phyloP scores from a whole-genome alignment of 2,797 vertebrate genomes.

The Varecia variegata region DNA sequence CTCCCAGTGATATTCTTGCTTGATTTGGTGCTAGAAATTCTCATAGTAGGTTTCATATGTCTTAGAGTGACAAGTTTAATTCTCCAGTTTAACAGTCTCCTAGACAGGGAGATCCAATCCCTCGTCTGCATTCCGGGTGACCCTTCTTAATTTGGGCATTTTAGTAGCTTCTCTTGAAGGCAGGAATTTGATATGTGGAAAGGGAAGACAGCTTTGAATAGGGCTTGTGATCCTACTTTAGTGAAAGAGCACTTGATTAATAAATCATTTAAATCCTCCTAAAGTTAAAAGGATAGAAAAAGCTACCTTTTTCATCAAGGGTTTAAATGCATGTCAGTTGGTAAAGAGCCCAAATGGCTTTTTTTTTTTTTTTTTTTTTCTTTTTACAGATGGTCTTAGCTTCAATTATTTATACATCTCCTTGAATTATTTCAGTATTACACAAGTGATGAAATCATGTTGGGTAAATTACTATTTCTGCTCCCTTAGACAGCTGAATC shows the following conservation, averaged over 20 bases:
- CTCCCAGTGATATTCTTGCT: not conserved
- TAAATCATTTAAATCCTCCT: constrained; percentile 14
- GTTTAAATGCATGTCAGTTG: constrained; percentile 46
- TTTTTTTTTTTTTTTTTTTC: constrained; percentile 29
- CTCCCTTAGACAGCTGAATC: not conserved
- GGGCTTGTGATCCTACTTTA: not conserved
- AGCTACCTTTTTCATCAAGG: not conserved
- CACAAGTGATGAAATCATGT: constrained; percentile 21
- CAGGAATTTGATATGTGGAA: not conserved
- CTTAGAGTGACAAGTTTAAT: not conserved
- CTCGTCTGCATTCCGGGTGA: not conserved
- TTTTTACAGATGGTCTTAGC: not conserved
- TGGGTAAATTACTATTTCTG: constrained; percentile 35
- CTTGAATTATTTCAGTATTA: constrained; percentile 54
- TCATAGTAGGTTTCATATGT: not conserved
- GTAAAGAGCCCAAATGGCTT: constrained; percentile 36
- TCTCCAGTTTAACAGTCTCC: not conserved
- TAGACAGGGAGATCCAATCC: not conserved
- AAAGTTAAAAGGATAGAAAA: constrained; percentile 31
- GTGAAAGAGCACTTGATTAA: constrained; percentile 2
- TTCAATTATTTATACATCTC: constrained; percentile 61
- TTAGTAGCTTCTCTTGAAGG: not conserved
- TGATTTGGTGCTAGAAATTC: constrained; percentile 49
- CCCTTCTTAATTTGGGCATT: not conserved
- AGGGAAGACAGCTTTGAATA: not conserved